Conservation (phyloP, 2,888 invertebrate genomes). For the Nemotelus pantherinus region DNA sequence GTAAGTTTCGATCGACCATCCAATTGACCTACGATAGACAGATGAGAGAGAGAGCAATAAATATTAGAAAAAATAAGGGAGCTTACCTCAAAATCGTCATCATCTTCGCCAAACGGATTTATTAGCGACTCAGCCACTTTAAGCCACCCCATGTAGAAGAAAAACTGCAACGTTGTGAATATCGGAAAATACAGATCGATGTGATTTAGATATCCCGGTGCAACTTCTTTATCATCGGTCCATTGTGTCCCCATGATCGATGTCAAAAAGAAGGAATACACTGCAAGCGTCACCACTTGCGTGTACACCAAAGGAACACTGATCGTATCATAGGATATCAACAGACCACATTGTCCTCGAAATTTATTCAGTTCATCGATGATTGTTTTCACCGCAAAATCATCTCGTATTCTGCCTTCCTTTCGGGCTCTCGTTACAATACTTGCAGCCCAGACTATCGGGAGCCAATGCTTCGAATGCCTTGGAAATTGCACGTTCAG, state of each 20-base stretch:
- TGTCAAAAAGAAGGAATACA: conserved; percentile 90
- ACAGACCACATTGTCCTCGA: conserved; percentile 79
- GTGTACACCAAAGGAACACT: conserved; percentile 83
- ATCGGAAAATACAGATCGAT: conserved; percentile 91
- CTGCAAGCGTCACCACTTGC: conserved; percentile 91
- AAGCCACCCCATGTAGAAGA: conserved; percentile 90
- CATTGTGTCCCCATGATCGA: conserved; percentile 90
- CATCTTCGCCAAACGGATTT: conserved; percentile 92
- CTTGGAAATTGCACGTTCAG: conserved; percentile 84
- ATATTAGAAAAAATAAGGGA: background rate
- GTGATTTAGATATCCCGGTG: conserved; percentile 67
- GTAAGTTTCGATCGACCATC: conserved; percentile 83
- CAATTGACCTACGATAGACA: conserved; percentile 75
- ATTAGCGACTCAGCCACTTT: conserved; percentile 92
- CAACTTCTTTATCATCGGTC: conserved; percentile 71
- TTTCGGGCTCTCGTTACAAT: conserved; percentile 90
- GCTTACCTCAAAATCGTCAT: conserved; percentile 84
- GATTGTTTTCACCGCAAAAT: conserved; percentile 92
- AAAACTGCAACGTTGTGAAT: conserved; percentile 88
- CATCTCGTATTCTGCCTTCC: conserved; percentile 88
- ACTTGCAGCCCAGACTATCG: conserved; percentile 91
- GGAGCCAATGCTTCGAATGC: conserved; percentile 89
- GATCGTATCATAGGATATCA: conserved; percentile 82
- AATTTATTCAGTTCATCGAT: conserved; percentile 88
- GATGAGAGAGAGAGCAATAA: conserved; percentile 55